Conservation (phyloP, 2,113 vertebrate species). For the Pteruthius melanotis region DNA sequence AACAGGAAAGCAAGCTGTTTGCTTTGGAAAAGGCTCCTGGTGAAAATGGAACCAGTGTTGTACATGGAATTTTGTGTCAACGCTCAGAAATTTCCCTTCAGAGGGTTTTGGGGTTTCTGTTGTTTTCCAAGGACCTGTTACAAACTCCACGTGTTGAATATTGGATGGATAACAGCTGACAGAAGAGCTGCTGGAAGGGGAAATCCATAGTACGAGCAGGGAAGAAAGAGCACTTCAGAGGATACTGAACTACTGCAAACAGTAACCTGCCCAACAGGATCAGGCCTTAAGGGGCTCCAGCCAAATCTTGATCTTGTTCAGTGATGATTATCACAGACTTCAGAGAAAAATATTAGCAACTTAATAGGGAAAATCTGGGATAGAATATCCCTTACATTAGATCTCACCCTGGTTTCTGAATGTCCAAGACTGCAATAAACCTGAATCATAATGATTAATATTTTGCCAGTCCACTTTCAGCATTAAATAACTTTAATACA, state of each 20-base stretch:
- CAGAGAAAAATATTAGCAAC: background rate
- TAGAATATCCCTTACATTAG: background rate
- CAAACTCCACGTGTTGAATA: background rate
- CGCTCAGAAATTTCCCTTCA: background rate
- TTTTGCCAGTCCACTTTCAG: background rate
- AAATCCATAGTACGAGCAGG: background rate
- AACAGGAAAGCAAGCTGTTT: slow-evolving; percentile 74
- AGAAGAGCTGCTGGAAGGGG: background rate
- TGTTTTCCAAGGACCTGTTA: background rate
- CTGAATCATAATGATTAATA: background rate
- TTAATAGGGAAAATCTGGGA: background rate
- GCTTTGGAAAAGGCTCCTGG: slow-evolving; percentile 68
- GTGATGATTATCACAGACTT: background rate
- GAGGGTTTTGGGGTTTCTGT: background rate
- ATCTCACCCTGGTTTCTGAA: background rate
- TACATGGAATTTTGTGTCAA: background rate
- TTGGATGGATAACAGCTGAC: background rate
- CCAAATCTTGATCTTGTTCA: background rate
- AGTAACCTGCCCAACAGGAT: background rate
- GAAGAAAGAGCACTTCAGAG: background rate
- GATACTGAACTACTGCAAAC: background rate
- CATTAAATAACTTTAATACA: background rate
- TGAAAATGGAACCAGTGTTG: slow-evolving; percentile 10
- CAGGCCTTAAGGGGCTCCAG: background rate
- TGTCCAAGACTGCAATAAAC: background rate